phyloP scores from a whole-genome alignment of 1,140 invertebrate species.

The Temnothorax longispinosus region DNA sequence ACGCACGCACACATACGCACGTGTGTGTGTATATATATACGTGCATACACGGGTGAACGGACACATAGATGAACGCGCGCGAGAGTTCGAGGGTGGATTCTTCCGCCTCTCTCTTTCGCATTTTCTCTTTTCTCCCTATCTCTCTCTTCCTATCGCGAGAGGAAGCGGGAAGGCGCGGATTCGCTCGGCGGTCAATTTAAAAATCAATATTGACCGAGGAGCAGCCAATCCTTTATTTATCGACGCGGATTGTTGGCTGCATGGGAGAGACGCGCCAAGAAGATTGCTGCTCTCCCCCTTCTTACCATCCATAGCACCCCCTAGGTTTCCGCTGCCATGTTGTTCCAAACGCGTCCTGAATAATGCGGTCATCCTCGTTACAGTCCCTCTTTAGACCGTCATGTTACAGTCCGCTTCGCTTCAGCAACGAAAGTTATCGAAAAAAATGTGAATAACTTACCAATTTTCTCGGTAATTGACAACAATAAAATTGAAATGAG shows the following conservation, averaged over 20 bases:
- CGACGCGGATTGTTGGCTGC: conserved; percentile 82
- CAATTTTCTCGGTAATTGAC: neutral
- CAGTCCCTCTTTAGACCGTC: conserved; percentile 59
- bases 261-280: conserved; percentile 73
- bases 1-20: neutral
- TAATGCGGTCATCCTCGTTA: conserved; percentile 80
- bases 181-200: conserved; percentile 85
- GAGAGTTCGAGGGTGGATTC: conserved; percentile 72
- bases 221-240: conserved; percentile 85
- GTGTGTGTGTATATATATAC: too few species aligned
- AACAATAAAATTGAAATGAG: neutral
- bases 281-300: conserved; percentile 71
- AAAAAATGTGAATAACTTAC: conserved; percentile 14
- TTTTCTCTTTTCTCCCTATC: neutral
- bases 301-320: conserved; percentile 30
- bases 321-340: conserved; percentile 71
- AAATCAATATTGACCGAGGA: conserved; percentile 86
- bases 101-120: conserved; percentile 57
- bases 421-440: conserved; percentile 34
- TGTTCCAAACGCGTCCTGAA: conserved; percentile 82
- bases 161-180: conserved; percentile 74
- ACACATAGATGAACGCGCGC: conserved; percentile 55
- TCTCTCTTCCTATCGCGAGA: neutral
- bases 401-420: conserved; percentile 38
- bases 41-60: conserved; percentile 17